phyloP scores from a whole-genome alignment of 2,888 invertebrate species.

The Dione juno region DNA sequence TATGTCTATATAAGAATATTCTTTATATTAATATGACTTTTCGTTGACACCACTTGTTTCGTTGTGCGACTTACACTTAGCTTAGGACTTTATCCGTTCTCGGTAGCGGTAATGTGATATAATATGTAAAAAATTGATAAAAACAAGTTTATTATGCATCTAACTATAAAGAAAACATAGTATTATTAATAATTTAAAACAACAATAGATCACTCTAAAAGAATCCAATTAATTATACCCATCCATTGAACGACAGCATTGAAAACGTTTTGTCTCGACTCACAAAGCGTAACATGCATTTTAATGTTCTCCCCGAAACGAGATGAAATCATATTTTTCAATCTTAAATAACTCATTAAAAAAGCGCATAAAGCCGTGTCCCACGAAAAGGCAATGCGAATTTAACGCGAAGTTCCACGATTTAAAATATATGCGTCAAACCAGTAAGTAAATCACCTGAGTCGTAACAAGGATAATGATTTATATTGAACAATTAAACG shows the following conservation, averaged over 20 bases:
- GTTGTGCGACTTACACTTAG: no score
- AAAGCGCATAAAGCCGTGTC: slow-evolving; percentile 65
- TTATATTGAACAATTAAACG: slow-evolving; percentile 80
- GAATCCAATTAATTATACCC: slow-evolving; percentile 21
- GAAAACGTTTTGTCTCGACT: slow-evolving; percentile 23
- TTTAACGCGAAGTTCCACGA: slow-evolving; percentile 58
- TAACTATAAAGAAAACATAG: no score
- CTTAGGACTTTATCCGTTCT: no score
- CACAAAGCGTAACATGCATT: slow-evolving; percentile 32
- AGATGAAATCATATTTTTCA: slow-evolving; percentile 55
- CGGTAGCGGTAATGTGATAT: no score
- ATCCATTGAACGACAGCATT: slow-evolving; percentile 7
- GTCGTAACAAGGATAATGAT: slow-evolving; percentile 78
- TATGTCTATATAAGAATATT: no score
- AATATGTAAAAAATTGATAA: no score
- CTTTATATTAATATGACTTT: no score
- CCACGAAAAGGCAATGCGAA: slow-evolving; percentile 70
- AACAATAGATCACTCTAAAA: slow-evolving; percentile 3
- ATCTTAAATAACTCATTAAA: slow-evolving; percentile 75
- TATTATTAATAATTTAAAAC: background rate
- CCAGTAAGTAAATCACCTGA: slow-evolving; percentile 78
- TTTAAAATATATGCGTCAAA: slow-evolving; percentile 77
- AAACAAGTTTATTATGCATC: no score
- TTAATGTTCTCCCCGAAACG: slow-evolving; percentile 40
- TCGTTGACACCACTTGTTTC: no score